Base-by-base conservation (phyloP, 1,140 invertebrate species). In the Lasaia peninsularis region DNA sequence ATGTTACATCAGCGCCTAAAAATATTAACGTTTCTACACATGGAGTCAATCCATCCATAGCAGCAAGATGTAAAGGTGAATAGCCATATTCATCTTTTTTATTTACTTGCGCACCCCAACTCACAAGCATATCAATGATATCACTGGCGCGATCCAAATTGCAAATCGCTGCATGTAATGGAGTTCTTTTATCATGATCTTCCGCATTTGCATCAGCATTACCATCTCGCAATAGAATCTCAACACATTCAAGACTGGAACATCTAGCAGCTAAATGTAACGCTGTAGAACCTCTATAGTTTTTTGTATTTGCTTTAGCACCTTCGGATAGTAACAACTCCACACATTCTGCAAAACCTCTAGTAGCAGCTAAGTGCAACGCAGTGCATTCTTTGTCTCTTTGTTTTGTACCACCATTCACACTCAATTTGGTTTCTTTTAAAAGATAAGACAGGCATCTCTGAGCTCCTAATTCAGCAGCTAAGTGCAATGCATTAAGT, bases 61-160 rank as follows among this genome's bases (percentile, higher is more conserved):
- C 92, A 14, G 93, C 93, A 11, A 94, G 86, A 74, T 94, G 94
- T 11, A 94, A 75, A 0, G 94, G 92, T 1, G 93, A 93, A 62
- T 93, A 93, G 2, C 93, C 93, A 34, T 92, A 92, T 53, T 91
- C 90, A 65, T 95, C 93, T 35, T 91, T 90, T 9, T 90, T 89
- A 60, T 92, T 92, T 2, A 91, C 85, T 48, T 85, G 64, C 0
- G 90, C 91, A 16, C 90, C 90, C 67, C 91, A 87, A 60, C 91
- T 91, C 11, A 92, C 68, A 5, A 92, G 63, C 60, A 91, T 73
- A 28, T 92, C 91, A 3, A 92, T 91, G 1, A 92, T 83, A 56
- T 91, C 90, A 51, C 85, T 80, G 0, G 90, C 88, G 6, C 88
- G 88, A 10, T 84, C 77, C 0, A 88, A 88, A 44, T 85, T 89